Evolutionary conservation across 2,113 vertebrate species (phyloP).

Genomic region (Anseranas semipalmata): DNA sequence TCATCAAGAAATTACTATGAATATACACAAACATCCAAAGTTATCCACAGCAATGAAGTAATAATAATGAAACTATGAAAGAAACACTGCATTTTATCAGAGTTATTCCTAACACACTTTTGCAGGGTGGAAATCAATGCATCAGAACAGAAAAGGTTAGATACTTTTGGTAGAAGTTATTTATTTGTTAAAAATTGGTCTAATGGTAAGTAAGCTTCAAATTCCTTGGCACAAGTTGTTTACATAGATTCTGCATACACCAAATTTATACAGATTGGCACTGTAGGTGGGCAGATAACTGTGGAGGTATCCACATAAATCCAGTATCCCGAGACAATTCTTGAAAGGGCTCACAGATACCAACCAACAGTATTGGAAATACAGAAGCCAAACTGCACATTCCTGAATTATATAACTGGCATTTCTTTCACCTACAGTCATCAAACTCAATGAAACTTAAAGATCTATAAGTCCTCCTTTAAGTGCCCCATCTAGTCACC

Average conservation of each 20-base stretch:
- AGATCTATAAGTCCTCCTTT: neutral
- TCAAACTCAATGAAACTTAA: neutral
- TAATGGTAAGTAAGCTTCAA: neutral
- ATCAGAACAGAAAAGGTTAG: neutral
- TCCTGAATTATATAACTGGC: neutral
- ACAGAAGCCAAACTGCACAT: neutral
- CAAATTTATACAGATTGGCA: neutral
- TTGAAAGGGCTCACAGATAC: neutral
- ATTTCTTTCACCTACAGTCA: neutral
- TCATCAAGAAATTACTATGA: constrained; percentile 36
- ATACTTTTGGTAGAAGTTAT: neutral
- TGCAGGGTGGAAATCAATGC: neutral
- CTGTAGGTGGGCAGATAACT: neutral
- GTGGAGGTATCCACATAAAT: neutral
- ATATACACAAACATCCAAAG: constrained; percentile 21
- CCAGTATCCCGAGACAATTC: neutral
- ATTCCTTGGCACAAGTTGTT: neutral
- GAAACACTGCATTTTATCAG: neutral
- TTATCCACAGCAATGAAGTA: neutral
- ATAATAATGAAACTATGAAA: neutral
- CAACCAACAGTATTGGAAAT: neutral
- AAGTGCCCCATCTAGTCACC: neutral
- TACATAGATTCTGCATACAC: neutral
- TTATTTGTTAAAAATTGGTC: neutral
- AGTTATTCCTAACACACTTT: neutral